These are phyloP conservation scores for Dreissena rostriformis DNA, from an alignment of 1,140 invertebrate species.

Conservation along the genomic window DNA sequence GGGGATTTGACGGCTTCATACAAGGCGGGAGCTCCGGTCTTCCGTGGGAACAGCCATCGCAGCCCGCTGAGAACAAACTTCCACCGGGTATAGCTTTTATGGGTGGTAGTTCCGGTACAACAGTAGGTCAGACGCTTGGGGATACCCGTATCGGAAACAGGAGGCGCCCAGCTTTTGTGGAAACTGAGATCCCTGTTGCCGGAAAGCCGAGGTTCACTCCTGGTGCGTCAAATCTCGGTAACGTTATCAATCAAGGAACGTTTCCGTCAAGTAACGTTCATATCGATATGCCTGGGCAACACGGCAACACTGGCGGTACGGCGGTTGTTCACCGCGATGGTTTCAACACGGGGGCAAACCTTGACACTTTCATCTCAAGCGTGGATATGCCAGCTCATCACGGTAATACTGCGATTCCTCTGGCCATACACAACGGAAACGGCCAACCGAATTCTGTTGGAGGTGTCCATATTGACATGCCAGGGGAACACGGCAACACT, in stretches of 20 bases:
- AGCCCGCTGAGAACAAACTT: too few species aligned
- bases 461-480: constrained; percentile 19
- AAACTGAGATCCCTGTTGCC: too few species aligned
- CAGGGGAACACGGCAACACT: constrained; percentile 20
- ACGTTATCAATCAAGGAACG: not conserved
- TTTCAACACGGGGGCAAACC: not conserved
- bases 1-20: too few species aligned
- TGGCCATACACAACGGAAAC: not conserved
- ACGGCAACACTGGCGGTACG: not conserved
- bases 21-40: too few species aligned
- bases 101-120: too few species aligned
- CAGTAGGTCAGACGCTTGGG: too few species aligned
- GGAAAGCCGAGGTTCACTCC: too few species aligned
- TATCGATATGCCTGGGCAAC: constrained; percentile 13
- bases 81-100: too few species aligned
- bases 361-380: not conserved
- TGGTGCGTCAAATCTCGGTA: not conserved
- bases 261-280: not conserved
- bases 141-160: too few species aligned
- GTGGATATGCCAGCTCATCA: not conserved
- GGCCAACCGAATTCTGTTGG: constrained; percentile 1
- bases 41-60: too few species aligned
- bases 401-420: not conserved
- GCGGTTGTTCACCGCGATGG: not conserved
- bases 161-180: too few species aligned